Conservation (phyloP, 2,113 vertebrate species). For the Hippocampus comes region DNA sequence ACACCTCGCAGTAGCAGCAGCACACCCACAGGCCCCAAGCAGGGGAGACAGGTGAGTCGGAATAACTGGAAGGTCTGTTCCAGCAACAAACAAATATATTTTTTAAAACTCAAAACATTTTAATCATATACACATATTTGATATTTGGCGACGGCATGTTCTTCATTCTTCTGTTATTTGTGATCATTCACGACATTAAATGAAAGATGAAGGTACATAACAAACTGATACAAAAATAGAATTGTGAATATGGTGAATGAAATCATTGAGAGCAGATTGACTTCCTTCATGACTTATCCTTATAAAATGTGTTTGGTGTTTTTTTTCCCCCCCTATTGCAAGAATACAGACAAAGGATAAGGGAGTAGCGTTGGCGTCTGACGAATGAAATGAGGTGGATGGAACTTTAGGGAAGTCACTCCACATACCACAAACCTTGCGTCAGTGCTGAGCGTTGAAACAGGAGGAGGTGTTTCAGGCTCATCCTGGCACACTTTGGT, state of each 20-base stretch:
- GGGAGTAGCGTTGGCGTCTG: constrained; percentile 25
- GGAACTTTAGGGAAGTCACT: constrained; percentile 59
- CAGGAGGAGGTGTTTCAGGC: constrained; percentile 54
- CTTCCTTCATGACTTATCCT: constrained; percentile 34
- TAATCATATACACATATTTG: too few relatives aligned
- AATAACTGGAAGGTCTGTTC: too few relatives aligned
- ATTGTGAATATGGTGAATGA: not conserved
- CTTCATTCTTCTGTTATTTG: too few relatives aligned
- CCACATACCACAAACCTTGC: constrained; percentile 68
- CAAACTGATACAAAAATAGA: not conserved
- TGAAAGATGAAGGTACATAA: not conserved
- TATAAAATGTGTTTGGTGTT: constrained; percentile 27
- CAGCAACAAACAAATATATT: too few relatives aligned
- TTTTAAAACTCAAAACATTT: too few relatives aligned
- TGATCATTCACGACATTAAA: too few relatives aligned
- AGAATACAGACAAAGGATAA: constrained; percentile 40
- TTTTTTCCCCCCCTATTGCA: constrained; percentile 24
- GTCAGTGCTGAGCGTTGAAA: constrained; percentile 53
- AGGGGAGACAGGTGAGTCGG: constrained; percentile 81
- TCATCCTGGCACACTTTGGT: constrained; percentile 40
- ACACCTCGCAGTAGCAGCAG: constrained; percentile 81
- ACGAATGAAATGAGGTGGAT: constrained; percentile 54
- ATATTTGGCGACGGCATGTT: too few relatives aligned
- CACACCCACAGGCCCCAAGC: constrained; percentile 89
- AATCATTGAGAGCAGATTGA: constrained; percentile 28